Evolutionary conservation across 2,113 vertebrate genomes (phyloP).

Genomic region (Asarcornis scutulata): DNA sequence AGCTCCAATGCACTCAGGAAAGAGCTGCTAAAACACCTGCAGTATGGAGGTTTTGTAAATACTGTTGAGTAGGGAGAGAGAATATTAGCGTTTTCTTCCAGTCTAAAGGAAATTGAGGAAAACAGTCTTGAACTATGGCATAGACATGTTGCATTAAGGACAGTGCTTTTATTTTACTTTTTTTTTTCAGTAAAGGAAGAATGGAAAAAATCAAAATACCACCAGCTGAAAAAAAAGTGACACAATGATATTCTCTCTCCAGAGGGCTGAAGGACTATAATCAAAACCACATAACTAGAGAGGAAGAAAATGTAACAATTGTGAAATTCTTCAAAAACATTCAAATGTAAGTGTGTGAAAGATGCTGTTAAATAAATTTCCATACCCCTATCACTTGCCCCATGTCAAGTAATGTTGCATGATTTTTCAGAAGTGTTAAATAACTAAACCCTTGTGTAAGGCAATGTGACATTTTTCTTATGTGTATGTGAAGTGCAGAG

Average conservation of each 20-base stretch:
- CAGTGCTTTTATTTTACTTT: not conserved
- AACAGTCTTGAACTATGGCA: not conserved
- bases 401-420: not conserved
- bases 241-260: not conserved
- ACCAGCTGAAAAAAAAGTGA: not conserved
- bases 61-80: not conserved
- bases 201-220: not conserved
- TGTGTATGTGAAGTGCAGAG: not conserved
- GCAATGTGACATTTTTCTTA: not conserved
- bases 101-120: not conserved
- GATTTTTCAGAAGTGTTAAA: not conserved
- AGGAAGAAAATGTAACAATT: not conserved
- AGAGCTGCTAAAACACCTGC: not conserved
- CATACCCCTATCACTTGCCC: not conserved
- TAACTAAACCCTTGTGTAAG: not conserved
- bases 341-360: not conserved
- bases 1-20: not conserved
- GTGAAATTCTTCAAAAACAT: not conserved
- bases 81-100: not conserved
- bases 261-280: not conserved
- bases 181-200: not conserved
- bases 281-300: not conserved
- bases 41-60: fast-evolving
- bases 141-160: not conserved
- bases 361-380: not conserved